Evolutionary conservation across 2,113 vertebrate species (phyloP).

Genomic region (Amblyopsis rosae): DNA sequence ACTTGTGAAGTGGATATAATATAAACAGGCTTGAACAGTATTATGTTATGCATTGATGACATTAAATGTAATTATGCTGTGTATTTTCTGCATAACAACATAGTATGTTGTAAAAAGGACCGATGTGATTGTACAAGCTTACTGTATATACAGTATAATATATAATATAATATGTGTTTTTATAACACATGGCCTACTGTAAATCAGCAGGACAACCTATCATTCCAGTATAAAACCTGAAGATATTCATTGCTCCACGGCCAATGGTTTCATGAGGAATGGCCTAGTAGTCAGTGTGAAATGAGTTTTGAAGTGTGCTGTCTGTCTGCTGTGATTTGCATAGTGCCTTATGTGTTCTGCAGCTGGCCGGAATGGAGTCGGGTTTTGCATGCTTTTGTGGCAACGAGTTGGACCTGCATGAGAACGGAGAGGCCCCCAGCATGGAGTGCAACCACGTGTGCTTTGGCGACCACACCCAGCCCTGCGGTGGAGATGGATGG

Average conservation of each 20-base stretch:
- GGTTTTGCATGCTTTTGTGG: slow-evolving; percentile 97
- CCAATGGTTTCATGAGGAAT: slow-evolving; percentile 24
- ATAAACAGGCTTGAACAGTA: too few species aligned
- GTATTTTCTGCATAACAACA: too few species aligned
- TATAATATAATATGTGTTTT: too few species aligned
- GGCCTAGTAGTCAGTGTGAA: slow-evolving; percentile 7
- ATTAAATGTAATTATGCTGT: too few species aligned
- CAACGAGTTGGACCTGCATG: slow-evolving; percentile 87
- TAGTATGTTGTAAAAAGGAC: too few species aligned
- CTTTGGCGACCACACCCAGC: slow-evolving; percentile 95
- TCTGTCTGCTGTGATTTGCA: slow-evolving; percentile 22
- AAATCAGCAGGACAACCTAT: too few species aligned
- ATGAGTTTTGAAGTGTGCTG: slow-evolving; percentile 29
- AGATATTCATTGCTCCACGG: slow-evolving; percentile 5
- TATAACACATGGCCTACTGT: too few species aligned
- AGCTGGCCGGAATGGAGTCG: slow-evolving; percentile 97
- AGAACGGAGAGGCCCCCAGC: slow-evolving; percentile 84
- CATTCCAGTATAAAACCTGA: too few species aligned
- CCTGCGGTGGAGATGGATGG: slow-evolving; percentile 94
- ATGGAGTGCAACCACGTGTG: slow-evolving; percentile 96
- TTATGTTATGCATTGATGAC: too few species aligned
- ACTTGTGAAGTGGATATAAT: too few species aligned
- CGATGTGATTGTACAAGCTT: too few species aligned
- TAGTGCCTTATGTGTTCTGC: slow-evolving; percentile 41
- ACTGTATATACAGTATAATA: too few species aligned